phyloP scores from a whole-genome alignment of 2,888 invertebrate species.

The Pteria penguin region DNA sequence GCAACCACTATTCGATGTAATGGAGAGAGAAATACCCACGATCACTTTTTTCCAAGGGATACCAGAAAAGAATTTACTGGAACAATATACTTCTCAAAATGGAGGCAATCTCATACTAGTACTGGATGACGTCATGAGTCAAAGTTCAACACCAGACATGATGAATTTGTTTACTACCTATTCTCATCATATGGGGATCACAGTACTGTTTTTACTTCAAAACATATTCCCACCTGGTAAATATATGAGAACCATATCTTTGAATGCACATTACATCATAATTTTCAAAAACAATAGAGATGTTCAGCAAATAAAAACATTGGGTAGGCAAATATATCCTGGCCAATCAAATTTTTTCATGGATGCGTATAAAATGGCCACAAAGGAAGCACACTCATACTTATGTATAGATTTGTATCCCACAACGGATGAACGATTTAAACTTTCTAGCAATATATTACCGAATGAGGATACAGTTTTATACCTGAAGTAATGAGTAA shows the following conservation, averaged over 20 bases:
- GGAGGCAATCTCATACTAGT: conserved; percentile 20
- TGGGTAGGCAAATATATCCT: conserved; percentile 46
- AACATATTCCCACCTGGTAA: conserved; percentile 37
- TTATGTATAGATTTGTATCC: conserved; percentile 38
- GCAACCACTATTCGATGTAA: conserved; percentile 23
- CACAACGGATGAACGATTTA: conserved; percentile 27
- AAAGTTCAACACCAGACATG: conserved; percentile 17
- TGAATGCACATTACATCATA: conserved; percentile 42
- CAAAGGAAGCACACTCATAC: conserved; percentile 23
- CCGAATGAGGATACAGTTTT: conserved; percentile 39
- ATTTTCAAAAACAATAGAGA: conserved; percentile 43
- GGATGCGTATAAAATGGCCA: conserved; percentile 42
- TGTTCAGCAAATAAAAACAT: conserved; percentile 40
- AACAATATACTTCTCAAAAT: conserved; percentile 22
- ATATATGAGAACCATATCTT: conserved; percentile 16
- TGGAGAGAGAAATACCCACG: conserved; percentile 15
- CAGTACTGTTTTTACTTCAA: conserved; percentile 17
- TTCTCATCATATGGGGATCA: conserved; percentile 37
- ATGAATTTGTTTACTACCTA: conserved; percentile 35
- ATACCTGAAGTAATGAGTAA: conserved; percentile 22
- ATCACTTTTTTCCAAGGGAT: conserved; percentile 34
- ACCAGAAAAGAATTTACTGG: conserved; percentile 30
- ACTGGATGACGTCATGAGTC: conserved; percentile 39
- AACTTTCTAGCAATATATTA: conserved; percentile 34
- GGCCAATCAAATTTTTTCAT: conserved; percentile 43